Evolutionary conservation across 2,113 vertebrate genomes (phyloP).

Genomic region (human (Homo sapiens)): DNA sequence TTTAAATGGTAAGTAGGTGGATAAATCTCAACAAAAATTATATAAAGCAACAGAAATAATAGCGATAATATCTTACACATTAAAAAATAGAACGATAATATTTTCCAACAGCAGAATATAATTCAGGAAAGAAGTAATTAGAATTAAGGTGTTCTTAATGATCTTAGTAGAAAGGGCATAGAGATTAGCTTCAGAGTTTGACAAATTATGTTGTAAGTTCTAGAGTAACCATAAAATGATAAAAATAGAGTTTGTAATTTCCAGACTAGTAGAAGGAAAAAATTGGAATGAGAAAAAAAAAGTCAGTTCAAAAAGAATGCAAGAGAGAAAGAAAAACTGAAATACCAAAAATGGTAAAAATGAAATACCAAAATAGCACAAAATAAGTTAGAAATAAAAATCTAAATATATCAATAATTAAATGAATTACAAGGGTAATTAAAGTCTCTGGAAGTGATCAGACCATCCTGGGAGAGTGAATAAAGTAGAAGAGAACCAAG

Average conservation of each 20-base stretch:
- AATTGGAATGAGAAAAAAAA: not conserved
- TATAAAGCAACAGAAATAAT: not conserved
- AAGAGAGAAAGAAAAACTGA: constrained; percentile 7
- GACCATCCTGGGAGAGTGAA: not conserved
- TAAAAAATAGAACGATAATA: not conserved
- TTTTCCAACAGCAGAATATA: not conserved
- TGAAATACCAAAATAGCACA: constrained; percentile 20
- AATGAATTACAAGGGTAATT: not conserved
- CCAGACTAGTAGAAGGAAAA: not conserved
- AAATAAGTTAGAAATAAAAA: constrained; percentile 31
- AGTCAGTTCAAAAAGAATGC: constrained; percentile 17
- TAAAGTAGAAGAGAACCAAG: not conserved
- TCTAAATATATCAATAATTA: not conserved
- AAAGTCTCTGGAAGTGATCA: not conserved
- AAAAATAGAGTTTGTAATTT: constrained; percentile 20
- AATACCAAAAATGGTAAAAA: not conserved
- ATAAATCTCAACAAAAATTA: not conserved
- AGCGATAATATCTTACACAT: not conserved
- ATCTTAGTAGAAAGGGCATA: not conserved
- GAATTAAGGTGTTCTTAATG: constrained; percentile 32
- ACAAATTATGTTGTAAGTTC: constrained; percentile 28
- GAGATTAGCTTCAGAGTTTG: not conserved
- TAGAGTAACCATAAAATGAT: not conserved
- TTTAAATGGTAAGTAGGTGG: not conserved
- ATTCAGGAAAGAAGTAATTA: not conserved